Conservation (phyloP, 2,113 vertebrate species). For the Chrysemys picta region DNA sequence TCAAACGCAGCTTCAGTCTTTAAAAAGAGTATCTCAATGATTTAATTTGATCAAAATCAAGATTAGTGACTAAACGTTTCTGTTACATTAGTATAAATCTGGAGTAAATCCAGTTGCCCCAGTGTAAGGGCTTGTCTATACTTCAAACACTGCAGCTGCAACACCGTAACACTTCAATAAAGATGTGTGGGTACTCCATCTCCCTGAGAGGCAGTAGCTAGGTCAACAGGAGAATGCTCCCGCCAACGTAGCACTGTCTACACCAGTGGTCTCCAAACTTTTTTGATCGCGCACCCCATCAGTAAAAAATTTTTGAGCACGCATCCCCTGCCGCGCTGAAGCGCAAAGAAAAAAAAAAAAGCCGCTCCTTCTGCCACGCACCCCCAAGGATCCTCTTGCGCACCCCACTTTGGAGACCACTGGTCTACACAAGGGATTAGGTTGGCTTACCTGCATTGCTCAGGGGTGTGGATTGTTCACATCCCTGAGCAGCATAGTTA, state of each 20-base stretch:
- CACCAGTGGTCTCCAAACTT: background rate
- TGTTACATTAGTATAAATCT: background rate
- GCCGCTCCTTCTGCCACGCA: too few species aligned
- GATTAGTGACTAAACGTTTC: background rate
- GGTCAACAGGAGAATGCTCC: background rate
- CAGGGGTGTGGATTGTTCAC: background rate
- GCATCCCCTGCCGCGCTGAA: too few species aligned
- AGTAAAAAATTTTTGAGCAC: too few species aligned
- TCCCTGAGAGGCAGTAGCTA: background rate
- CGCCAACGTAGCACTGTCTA: background rate
- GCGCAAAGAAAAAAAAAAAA: too few species aligned
- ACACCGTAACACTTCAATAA: background rate
- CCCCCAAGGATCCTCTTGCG: too few species aligned
- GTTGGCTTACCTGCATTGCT: background rate
- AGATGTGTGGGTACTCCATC: background rate
- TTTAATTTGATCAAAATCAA: background rate
- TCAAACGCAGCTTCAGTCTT: background rate
- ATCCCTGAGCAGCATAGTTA: background rate
- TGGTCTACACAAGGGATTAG: background rate
- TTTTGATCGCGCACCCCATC: too few species aligned
- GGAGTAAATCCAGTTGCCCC: background rate
- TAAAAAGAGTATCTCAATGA: background rate
- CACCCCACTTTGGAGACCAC: too few species aligned
- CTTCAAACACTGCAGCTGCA: background rate
- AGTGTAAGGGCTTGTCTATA: background rate